Percentiles rank a stretch among this genome's conserved stretches.
Conservation (phyloP, 2,797 vertebrate genomes). For the Huso huso region DNA sequence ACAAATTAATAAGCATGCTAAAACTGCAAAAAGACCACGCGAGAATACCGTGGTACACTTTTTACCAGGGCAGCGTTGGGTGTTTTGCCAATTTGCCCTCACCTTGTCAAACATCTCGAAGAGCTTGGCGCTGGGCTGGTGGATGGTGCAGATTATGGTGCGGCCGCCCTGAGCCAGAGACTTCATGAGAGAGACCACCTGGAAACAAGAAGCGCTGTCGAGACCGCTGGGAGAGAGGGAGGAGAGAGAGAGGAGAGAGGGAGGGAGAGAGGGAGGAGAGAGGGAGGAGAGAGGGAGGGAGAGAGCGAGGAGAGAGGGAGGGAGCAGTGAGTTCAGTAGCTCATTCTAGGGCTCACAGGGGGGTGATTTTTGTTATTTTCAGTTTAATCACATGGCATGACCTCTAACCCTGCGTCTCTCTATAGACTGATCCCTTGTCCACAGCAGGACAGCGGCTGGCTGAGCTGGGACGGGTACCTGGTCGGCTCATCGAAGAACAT, state of each 20-base stretch:
- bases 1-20: too few relatives aligned
- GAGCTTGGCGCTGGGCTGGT: conserved; percentile 97
- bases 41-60: too few relatives aligned
- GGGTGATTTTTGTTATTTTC: background rate
- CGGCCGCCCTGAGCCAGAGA: conserved; percentile 90
- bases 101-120: conserved; percentile 99
- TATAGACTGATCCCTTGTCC: background rate
- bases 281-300: background rate
- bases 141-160: conserved; percentile 97
- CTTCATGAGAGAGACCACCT: conserved; percentile 92
- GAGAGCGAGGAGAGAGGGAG: background rate
- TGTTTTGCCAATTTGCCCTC: conserved; percentile 12
- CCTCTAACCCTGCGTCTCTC: background rate
- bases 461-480: conserved; percentile 56
- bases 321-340: too few relatives aligned
- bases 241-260: background rate
- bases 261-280: background rate
- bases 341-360: background rate
- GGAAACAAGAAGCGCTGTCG: conserved; percentile 93
- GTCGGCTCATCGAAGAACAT: conserved; percentile 99
- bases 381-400: background rate
- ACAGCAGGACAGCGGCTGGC: background rate
- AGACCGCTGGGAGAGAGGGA: conserved; percentile 63
- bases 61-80: too few relatives aligned
- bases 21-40: too few relatives aligned